Evolutionary conservation across 2,113 vertebrate genomes (phyloP).

Genomic region (Xerus inauris): DNA sequence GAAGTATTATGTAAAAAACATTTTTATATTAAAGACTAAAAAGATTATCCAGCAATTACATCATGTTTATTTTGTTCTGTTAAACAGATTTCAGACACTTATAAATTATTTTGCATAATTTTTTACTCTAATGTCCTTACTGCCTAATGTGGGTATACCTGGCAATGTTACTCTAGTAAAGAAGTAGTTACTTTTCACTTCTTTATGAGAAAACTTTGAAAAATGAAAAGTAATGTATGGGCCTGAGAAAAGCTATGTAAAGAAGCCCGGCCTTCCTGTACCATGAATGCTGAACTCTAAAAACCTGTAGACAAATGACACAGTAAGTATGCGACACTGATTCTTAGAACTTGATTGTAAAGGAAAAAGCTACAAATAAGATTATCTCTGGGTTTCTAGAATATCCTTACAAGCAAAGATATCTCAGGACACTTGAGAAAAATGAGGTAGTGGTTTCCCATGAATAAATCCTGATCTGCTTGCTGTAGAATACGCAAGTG

Average conservation of each 20-base stretch:
- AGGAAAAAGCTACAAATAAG: background rate
- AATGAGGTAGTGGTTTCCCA: background rate
- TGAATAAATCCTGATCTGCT: background rate
- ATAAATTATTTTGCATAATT: background rate
- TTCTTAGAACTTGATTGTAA: background rate
- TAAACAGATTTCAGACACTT: background rate
- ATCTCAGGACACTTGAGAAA: background rate
- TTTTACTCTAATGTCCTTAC: background rate
- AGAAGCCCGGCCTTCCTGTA: background rate
- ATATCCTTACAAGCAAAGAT: background rate
- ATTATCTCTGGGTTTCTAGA: background rate
- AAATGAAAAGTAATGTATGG: background rate
- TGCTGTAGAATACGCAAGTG: background rate
- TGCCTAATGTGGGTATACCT: background rate
- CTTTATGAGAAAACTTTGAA: background rate
- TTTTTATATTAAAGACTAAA: background rate
- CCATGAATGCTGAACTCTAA: background rate
- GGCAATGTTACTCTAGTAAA: background rate
- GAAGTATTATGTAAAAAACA: constrained; percentile 9
- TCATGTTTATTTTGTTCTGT: background rate
- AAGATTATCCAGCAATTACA: background rate
- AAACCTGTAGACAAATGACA: background rate
- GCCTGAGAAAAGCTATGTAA: background rate
- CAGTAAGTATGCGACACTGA: background rate
- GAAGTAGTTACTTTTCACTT: background rate